phyloP scores from a whole-genome alignment of 2,113 vertebrate species.

The Pitta sordida region DNA sequence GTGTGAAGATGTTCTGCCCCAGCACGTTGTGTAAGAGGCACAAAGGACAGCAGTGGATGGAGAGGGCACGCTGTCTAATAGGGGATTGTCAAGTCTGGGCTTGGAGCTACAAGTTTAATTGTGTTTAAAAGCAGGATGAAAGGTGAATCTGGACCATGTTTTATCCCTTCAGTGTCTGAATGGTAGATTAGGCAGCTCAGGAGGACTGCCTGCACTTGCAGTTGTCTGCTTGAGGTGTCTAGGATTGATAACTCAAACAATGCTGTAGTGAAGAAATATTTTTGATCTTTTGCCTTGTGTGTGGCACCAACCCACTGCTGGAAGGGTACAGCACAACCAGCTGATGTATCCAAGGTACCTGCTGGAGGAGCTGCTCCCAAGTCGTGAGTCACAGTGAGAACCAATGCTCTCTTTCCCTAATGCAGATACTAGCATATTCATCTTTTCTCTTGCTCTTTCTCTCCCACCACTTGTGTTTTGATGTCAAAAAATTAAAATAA shows the following conservation, averaged over 20 bases:
- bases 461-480: neutral
- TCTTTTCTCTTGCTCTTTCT: neutral
- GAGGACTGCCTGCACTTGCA: neutral
- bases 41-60: neutral
- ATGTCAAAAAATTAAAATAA: neutral
- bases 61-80: neutral
- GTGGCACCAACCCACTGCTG: neutral
- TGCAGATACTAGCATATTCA: fast-evolving
- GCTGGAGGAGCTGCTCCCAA: neutral
- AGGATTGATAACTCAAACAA: neutral
- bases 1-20: neutral
- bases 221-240: neutral
- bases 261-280: neutral
- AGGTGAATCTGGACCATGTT: neutral
- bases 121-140: neutral
- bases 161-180: neutral
- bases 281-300: neutral
- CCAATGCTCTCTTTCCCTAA: neutral
- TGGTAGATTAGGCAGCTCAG: neutral
- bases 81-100: neutral
- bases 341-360: fast-evolving
- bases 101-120: neutral
- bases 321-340: neutral
- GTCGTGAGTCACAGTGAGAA: neutral
- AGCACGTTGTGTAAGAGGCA: neutral